phyloP scores from a whole-genome alignment of 2,113 vertebrate genomes.

The Spea bombifrons region DNA sequence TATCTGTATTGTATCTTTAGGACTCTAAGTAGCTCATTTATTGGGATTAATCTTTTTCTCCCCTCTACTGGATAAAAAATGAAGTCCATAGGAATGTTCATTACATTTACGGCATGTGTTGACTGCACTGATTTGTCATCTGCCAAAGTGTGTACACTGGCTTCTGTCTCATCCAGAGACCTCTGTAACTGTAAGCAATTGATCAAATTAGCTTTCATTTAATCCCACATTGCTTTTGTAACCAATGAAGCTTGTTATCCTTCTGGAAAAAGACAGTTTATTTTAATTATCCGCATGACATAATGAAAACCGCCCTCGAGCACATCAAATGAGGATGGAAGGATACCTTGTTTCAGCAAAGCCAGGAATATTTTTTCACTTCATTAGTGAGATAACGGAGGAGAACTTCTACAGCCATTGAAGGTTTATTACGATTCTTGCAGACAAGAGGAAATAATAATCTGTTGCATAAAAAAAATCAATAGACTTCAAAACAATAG shows the following conservation, averaged over 20 bases:
- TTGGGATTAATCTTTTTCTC: slow-evolving; percentile 64
- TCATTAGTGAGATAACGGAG: slow-evolving; percentile 35
- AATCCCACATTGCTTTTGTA: slow-evolving; percentile 61
- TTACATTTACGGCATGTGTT: slow-evolving; percentile 70
- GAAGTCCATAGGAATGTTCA: slow-evolving; percentile 75
- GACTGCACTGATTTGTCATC: slow-evolving; percentile 73
- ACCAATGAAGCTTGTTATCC: slow-evolving; percentile 65
- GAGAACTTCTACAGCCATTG: slow-evolving; percentile 26
- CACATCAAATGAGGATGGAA: slow-evolving; percentile 59
- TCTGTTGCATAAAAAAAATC: neutral
- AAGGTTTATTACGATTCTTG: slow-evolving; percentile 1
- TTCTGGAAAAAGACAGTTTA: slow-evolving; percentile 62
- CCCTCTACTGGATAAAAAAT: slow-evolving; percentile 70
- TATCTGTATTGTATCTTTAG: slow-evolving; percentile 44
- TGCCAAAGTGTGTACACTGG: slow-evolving; percentile 70
- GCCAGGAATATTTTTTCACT: slow-evolving; percentile 39
- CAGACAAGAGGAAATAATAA: neutral
- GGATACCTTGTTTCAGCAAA: slow-evolving; percentile 52
- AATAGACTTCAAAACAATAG: neutral
- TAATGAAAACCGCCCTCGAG: slow-evolving; percentile 59
- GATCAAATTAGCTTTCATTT: slow-evolving; percentile 71
- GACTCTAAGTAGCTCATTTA: slow-evolving; percentile 55
- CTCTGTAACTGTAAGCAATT: slow-evolving; percentile 69
- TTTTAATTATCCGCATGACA: slow-evolving; percentile 69
- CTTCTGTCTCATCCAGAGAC: slow-evolving; percentile 74